Base-by-base conservation (phyloP, 2,888 invertebrate species). In the Diarsia brunnea region DNA sequence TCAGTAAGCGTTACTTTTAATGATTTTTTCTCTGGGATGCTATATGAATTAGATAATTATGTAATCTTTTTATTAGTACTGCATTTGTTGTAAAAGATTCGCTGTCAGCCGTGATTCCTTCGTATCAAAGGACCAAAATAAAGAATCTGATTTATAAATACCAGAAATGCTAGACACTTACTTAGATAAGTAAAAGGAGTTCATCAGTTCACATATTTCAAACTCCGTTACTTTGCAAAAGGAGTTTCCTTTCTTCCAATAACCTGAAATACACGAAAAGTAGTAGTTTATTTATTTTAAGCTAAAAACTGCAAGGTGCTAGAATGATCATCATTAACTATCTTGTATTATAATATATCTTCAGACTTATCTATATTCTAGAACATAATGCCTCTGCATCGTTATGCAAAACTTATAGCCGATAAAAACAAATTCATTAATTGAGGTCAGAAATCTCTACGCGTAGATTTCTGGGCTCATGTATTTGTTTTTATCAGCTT, bases 21-120 rank as follows among this genome's bases (percentile, higher is more conserved):
- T 55, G 55, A 2, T 67, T 67, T 84, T 78, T 61, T 61, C 27
- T 79, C 19, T n/a, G n/a, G n/a, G n/a, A n/a, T n/a, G n/a, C n/a
- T n/a, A n/a, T n/a, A n/a, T n/a, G n/a, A n/a, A n/a, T n/a, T n/a
- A n/a, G n/a, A n/a, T n/a, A n/a, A n/a, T n/a, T n/a, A n/a, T n/a
- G n/a, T n/a, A n/a, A n/a, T n/a, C n/a, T n/a, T n/a, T n/a, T 24
- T 64, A 78, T 45, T 51, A n/a, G 45, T 45, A 45, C 45, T 45
- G 11, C 11, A 63, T 60, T 78, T 4, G 19, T 51, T 47, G 45
- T 45, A 53, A 73, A 53, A 11, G 53, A n/a, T 66, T 53, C 53
- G 10, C n/a, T 5, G n/a, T 61, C 14, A 14, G 27, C 43, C 27
- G 8, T 53, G 10, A 16, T 27, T 75, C 19, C 12, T 53, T 65